These are phyloP conservation scores for Melieria picta DNA, from an alignment of 2,888 invertebrate species.

Conservation along the genomic window DNA sequence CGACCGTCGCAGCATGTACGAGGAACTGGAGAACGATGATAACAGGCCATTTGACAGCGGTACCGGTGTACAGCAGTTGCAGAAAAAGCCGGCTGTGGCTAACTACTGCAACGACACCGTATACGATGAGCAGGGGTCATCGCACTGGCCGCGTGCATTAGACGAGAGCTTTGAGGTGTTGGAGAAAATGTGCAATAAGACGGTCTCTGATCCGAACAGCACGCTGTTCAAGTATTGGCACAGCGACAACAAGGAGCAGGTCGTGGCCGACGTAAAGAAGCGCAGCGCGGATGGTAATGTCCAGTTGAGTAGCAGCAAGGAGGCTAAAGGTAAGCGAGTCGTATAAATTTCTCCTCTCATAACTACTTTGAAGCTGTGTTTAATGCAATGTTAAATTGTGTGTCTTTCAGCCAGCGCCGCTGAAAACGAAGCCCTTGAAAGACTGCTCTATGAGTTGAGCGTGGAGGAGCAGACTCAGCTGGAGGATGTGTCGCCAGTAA, in stretches of 20 bases:
- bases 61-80: background rate
- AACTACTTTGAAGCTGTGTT: too few relatives aligned
- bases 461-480: slow-evolving; percentile 43
- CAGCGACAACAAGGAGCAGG: slow-evolving; percentile 50
- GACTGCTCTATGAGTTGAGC: slow-evolving; percentile 51
- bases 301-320: background rate
- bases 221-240: slow-evolving; percentile 60
- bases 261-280: slow-evolving; percentile 47
- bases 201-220: slow-evolving; percentile 61
- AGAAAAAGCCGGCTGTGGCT: slow-evolving; percentile 12
- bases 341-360: too few relatives aligned
- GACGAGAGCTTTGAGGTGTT: slow-evolving; percentile 59
- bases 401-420: slow-evolving; percentile 42
- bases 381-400: background rate
- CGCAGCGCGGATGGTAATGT: slow-evolving; percentile 29
- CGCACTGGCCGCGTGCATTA: slow-evolving; percentile 35
- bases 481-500: slow-evolving; percentile 51
- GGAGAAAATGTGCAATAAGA: slow-evolving; percentile 63
- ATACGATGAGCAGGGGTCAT: background rate
- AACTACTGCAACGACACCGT: slow-evolving; percentile 30
- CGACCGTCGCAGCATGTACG: background rate
- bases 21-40: slow-evolving; percentile 28
- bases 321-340: background rate
- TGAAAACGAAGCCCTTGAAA: slow-evolving; percentile 53
- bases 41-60: slow-evolving; percentile 11